Evolutionary conservation across 2,113 vertebrate species (phyloP).

Genomic region (Dasyurus viverrinus): DNA sequence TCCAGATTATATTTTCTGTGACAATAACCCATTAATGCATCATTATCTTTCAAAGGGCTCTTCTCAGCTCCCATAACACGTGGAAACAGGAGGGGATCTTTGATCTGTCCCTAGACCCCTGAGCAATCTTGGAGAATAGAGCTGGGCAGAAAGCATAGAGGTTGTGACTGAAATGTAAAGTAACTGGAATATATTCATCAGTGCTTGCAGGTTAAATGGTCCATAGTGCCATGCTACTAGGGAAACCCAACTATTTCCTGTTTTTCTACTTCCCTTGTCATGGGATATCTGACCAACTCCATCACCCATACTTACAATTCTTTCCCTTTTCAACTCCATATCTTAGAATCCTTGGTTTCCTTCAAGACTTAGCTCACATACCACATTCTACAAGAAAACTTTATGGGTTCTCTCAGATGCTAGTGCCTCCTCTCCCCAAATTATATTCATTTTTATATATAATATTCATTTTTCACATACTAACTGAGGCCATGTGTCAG

Average conservation of each 20-base stretch:
- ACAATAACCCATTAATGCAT: background rate
- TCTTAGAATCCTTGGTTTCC: background rate
- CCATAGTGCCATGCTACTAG: background rate
- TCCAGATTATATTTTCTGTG: background rate
- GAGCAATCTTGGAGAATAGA: background rate
- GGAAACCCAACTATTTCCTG: background rate
- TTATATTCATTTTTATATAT: too few relatives aligned
- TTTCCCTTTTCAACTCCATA: background rate
- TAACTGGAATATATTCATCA: background rate
- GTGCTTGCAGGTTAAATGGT: background rate
- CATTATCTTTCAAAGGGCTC: background rate
- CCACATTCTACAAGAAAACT: background rate
- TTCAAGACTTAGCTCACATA: background rate
- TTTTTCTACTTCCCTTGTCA: background rate
- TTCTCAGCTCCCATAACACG: background rate
- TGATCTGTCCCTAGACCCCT: background rate
- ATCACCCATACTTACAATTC: background rate
- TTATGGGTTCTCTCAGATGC: background rate
- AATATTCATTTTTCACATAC: too few relatives aligned
- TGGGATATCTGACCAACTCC: background rate
- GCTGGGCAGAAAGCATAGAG: background rate
- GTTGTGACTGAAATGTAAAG: slow-evolving; percentile 1
- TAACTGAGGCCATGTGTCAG: too few relatives aligned
- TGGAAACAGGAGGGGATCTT: background rate
- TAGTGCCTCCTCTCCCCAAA: background rate